phyloP scores from a whole-genome alignment of 2,888 invertebrate species.

The Drymonia ruficornis region DNA sequence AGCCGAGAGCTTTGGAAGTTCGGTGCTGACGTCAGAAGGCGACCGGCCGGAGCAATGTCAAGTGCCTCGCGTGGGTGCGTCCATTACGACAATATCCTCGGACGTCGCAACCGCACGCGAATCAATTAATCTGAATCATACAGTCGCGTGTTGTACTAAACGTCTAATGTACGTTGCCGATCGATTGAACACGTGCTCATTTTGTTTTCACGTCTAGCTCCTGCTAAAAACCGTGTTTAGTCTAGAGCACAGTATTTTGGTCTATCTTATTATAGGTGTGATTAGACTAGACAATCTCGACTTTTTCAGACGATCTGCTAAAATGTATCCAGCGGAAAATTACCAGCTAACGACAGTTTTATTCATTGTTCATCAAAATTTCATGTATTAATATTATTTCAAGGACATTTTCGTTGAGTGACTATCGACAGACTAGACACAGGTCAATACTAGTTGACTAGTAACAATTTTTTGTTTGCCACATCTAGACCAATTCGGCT shows the following conservation, averaged over 20 bases:
- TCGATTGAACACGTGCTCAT: constrained; percentile 43
- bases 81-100: constrained; percentile 53
- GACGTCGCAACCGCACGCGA: constrained; percentile 50
- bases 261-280: background rate
- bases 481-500: background rate
- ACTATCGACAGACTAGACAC: background rate
- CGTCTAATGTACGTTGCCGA: constrained; percentile 43
- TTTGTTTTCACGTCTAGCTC: constrained; percentile 21
- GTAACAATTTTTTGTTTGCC: constrained; percentile 13
- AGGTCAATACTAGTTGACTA: background rate
- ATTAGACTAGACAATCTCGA: background rate
- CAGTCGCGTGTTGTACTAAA: constrained; percentile 54
- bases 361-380: too few relatives aligned
- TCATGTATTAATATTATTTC: constrained; percentile 18
- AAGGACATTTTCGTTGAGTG: constrained; percentile 7
- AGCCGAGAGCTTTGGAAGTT: background rate
- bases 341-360: too few relatives aligned
- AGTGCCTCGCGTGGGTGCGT: constrained; percentile 59
- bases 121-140: constrained; percentile 66
- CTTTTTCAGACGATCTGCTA: background rate
- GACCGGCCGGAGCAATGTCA: constrained; percentile 46
- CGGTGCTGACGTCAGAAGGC: background rate
- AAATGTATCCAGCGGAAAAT: too few relatives aligned
- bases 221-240: background rate
- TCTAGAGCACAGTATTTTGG: background rate